Conservation (phyloP, 2,888 invertebrate genomes). For the Alitta virens region DNA sequence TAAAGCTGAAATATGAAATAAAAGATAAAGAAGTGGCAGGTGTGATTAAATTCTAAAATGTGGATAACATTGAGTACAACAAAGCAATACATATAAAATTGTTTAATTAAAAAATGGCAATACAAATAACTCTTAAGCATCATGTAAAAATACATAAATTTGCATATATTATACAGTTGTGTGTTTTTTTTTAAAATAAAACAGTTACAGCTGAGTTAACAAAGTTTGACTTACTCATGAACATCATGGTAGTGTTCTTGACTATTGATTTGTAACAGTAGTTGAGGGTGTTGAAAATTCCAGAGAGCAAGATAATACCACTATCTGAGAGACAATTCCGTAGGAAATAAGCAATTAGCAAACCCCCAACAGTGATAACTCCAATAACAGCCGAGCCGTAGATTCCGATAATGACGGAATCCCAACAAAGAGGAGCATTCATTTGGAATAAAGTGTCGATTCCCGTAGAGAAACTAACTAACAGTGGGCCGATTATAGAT, state of each 20-base stretch:
- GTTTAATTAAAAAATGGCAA: not conserved
- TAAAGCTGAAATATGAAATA: not conserved
- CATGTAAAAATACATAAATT: too few relatives aligned
- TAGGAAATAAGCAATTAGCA: not conserved
- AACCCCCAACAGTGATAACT: not conserved
- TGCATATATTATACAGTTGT: too few relatives aligned
- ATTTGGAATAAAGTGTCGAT: not conserved
- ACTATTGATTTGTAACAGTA: not conserved
- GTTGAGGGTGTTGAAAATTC: not conserved
- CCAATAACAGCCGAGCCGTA: not conserved
- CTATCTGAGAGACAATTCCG: not conserved
- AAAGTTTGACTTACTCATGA: not conserved
- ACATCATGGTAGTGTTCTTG: not conserved
- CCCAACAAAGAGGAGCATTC: not conserved
- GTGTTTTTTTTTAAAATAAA: too few relatives aligned
- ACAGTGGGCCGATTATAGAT: not conserved
- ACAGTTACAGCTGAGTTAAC: too few relatives aligned
- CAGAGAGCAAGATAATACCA: not conserved
- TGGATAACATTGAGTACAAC: not conserved
- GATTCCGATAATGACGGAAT: not conserved
- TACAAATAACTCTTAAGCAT: too few relatives aligned
- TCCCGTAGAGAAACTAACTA: not conserved
- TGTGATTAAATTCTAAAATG: not conserved
- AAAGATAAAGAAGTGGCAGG: not conserved
- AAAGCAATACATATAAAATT: not conserved